Base-by-base conservation (phyloP, 2,888 invertebrate species). In the Vesta saturnalis region DNA sequence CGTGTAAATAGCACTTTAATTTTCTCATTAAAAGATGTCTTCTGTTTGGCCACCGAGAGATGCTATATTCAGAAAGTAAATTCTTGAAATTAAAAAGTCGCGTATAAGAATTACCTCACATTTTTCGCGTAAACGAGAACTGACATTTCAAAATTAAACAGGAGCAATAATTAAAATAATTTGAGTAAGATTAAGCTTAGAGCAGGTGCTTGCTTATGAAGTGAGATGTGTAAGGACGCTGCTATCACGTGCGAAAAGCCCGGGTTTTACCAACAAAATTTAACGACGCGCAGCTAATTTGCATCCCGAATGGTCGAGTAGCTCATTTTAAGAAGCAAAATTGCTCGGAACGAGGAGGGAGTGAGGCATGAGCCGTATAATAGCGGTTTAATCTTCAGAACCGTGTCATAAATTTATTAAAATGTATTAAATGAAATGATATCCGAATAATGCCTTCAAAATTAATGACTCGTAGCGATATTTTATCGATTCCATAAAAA, bases 401-500 rank as follows among this genome's bases (percentile, higher is more conserved):
- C 77, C 75, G 76, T 77, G 78, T 80, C 80, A 79, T 83, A 82
- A 83, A 82, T 83, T 83, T 82, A 81, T 82, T 81, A 82, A 81
- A 83, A 83, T 80, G 80, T 81, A 81, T 81, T 80, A 81, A 83
- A 81, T 77, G 79, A 80, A 82, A 82, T 82, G 79, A 81, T 81
- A 80, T 79, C 78, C 75, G 76, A 75, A 73, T 73, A 74, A 74
- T 74, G 67, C 74, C 71, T 73, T 65, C 63, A 66, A 58, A 72
- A 74, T 73, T 73, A 72, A 71, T 69, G 63, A 61, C 21, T 68
- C 62, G 66, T 61, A 54, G 64, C 54, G 66, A 71, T 72, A 67
- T 54, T 65, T 55, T 63, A 67, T 67, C 69, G 67, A 72, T 72
- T 59, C 35, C 43, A 60, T 69, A 19, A 60, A 46, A 52, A 67